Conservation (phyloP, 2,113 vertebrate genomes). For the Rana temporaria region DNA sequence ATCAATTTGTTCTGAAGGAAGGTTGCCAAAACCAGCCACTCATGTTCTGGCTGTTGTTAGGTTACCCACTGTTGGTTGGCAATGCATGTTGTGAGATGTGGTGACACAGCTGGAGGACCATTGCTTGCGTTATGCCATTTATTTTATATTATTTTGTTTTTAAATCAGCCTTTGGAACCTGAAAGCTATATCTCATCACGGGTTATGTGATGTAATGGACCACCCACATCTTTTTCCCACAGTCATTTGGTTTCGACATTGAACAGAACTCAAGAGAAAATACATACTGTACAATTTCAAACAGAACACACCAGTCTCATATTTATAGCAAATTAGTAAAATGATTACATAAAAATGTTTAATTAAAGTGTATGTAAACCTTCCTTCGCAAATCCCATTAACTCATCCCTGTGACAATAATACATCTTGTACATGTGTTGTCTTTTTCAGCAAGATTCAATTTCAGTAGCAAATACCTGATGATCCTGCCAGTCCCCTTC, state of each 20-base stretch:
- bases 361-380: too few species aligned
- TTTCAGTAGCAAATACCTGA: too few species aligned
- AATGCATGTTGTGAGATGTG: conserved; percentile 1
- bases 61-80: background rate
- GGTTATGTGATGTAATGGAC: conserved; percentile 19
- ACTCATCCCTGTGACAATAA: too few species aligned
- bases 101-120: conserved; percentile 1
- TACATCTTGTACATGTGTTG: too few species aligned
- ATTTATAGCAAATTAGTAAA: too few species aligned
- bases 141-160: conserved; percentile 15
- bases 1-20: background rate
- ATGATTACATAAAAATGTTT: too few species aligned
- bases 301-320: too few species aligned
- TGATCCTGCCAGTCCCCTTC: too few species aligned
- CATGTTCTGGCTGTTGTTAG: background rate
- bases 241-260: background rate
- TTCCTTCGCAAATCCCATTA: too few species aligned
- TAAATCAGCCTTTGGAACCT: conserved; percentile 13
- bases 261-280: background rate
- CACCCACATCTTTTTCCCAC: conserved; percentile 27
- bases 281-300: background rate
- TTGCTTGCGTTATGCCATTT: background rate
- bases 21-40: background rate
- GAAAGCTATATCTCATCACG: conserved; percentile 9
- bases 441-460: too few species aligned